These are phyloP conservation scores for Myanophis thanlyinensis DNA, from an alignment of 2,113 vertebrate genomes.

Conservation along the genomic window DNA sequence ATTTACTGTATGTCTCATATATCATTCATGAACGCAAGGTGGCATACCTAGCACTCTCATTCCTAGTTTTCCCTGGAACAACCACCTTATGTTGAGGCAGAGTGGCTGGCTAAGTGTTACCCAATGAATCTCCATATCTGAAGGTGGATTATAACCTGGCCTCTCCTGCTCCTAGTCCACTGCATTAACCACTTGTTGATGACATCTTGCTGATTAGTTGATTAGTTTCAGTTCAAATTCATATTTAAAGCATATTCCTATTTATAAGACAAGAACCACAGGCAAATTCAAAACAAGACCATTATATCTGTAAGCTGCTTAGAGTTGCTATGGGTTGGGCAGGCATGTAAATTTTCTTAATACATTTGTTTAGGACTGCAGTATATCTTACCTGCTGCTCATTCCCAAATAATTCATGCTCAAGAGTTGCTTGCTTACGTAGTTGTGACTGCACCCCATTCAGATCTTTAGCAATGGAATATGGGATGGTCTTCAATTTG, in stretches of 20 bases:
- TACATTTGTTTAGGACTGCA: not conserved
- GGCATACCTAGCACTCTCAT: not conserved
- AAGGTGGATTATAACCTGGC: not conserved
- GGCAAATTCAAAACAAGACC: not conserved
- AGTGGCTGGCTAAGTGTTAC: not conserved
- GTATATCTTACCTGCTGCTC: slow-evolving; percentile 75
- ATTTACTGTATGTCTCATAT: not conserved
- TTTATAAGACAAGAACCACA: not conserved
- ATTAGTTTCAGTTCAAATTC: not conserved
- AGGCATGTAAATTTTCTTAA: not conserved
- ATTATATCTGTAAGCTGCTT: not conserved
- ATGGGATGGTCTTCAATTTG: slow-evolving; percentile 79
- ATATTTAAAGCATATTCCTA: not conserved
- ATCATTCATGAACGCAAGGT: not conserved
- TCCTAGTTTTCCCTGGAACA: not conserved
- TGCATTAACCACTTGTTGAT: not conserved
- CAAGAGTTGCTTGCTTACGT: slow-evolving; percentile 78
- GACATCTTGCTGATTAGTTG: not conserved
- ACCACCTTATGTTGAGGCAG: not conserved
- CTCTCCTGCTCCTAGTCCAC: not conserved
- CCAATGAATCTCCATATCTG: not conserved
- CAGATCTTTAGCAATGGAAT: slow-evolving; percentile 79
- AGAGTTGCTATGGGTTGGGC: not conserved
- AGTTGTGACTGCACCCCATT: slow-evolving; percentile 79
- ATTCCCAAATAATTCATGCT: slow-evolving; percentile 72